Base-by-base conservation (phyloP, 2,888 invertebrate species). In the Epinotia brunnichana region DNA sequence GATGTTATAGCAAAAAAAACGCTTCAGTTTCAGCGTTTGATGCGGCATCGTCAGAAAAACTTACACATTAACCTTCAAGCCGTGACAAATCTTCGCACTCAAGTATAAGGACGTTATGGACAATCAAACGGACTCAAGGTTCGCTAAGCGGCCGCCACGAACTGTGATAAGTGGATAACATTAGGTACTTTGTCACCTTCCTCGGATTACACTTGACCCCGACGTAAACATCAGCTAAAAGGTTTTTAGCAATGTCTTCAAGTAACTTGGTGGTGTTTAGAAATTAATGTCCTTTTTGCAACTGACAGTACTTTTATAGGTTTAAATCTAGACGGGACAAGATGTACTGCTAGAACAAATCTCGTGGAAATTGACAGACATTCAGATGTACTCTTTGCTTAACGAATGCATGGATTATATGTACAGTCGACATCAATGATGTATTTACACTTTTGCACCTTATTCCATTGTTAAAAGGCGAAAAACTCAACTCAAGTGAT, bases 121-220 rank as follows among this genome's bases (percentile, higher is more conserved):
- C 62, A 63, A 63, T 63, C 13, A 53, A 51, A 53, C 15, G 13
- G 62, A 54, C 19, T 48, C 67, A 67, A 48, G 54, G 67, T 62
- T 75, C 76, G 77, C 68, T 76, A 70, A 74, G 74, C 48, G 56
- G 67, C 5, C 48, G n/a, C 48, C n/a, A 48, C 29, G 9, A 61
- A 61, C 19, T 19, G 61, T 48, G 67, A 68, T 72, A 72, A 72
- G 72, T 72, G 67, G 72, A 56, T 61, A 72, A 68, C n/a, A n/a
- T n/a, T n/a, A n/a, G n/a, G n/a, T 61, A 62, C 56, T 72, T 56
- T 51, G 72, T 72, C 72, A 72, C 72, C 72, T 72, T 51, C n/a
- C 67, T 72, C 67, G 61, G 72, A 72, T 72, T 72, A 72, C 72
- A 68, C 72, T 72, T 62, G 72, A 72, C 72, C 56, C 41, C 48